Evolutionary conservation across 2,797 vertebrate species (phyloP).

Genomic region (Chelmon rostratus): DNA sequence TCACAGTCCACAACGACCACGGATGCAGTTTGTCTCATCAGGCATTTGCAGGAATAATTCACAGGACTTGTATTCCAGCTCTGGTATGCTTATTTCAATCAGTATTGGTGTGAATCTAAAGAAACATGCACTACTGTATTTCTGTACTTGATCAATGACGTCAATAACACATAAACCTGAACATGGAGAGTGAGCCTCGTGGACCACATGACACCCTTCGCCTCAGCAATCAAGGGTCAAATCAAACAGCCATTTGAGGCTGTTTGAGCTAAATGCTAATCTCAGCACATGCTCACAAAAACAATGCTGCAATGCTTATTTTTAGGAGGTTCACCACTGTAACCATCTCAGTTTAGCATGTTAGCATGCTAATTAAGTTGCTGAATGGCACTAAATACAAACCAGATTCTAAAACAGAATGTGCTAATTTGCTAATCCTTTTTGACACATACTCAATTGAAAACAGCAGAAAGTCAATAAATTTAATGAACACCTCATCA

Average conservation of each 20-base stretch:
- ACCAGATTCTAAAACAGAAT: too few species aligned
- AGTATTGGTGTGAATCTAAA: background rate
- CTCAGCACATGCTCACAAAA: too few species aligned
- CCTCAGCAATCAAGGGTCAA: too few species aligned
- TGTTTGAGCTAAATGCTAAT: too few species aligned
- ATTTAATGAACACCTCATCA: too few species aligned
- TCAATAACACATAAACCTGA: too few species aligned
- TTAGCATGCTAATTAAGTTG: background rate
- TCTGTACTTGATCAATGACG: background rate
- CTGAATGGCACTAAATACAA: background rate
- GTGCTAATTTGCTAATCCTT: too few species aligned
- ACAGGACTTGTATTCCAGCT: constrained; percentile 35
- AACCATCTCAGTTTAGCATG: background rate
- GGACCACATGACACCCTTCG: too few species aligned
- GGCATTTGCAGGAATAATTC: constrained; percentile 41
- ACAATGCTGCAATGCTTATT: background rate
- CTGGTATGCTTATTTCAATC: constrained; percentile 60
- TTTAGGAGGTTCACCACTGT: background rate
- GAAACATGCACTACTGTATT: background rate
- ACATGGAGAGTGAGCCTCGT: too few species aligned
- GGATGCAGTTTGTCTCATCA: constrained; percentile 13
- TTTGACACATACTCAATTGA: too few species aligned
- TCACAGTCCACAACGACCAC: constrained; percentile 14
- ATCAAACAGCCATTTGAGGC: too few species aligned
- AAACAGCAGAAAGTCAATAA: too few species aligned